Percentiles rank a stretch among this genome's conserved stretches.
These are phyloP conservation scores for Pithys albifrons DNA, from an alignment of 2,113 vertebrate species.

Conservation along the genomic window DNA sequence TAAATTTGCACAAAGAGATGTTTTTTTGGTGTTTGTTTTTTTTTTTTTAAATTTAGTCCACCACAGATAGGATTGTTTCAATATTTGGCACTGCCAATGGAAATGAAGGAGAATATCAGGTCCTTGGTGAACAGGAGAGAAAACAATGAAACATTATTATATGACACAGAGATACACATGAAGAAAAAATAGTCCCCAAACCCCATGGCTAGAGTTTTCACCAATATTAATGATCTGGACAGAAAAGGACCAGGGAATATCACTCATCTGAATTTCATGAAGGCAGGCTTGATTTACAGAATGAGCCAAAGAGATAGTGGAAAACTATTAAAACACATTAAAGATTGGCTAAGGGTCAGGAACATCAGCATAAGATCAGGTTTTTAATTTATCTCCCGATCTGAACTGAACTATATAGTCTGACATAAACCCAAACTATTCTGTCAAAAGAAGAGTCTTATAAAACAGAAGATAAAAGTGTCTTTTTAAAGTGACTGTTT, in stretches of 20 bases:
- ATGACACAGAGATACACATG: background rate
- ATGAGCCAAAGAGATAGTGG: slow-evolving; percentile 3
- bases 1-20: background rate
- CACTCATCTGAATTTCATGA: slow-evolving; percentile 27
- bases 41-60: background rate
- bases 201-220: background rate
- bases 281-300: slow-evolving; percentile 39
- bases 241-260: background rate
- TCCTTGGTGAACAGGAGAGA: background rate
- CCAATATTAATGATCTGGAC: background rate
- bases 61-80: background rate
- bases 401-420: slow-evolving; percentile 1
- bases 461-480: background rate
- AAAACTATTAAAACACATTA: slow-evolving; percentile 40
- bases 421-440: background rate
- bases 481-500: background rate
- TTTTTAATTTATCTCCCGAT: slow-evolving; percentile 41
- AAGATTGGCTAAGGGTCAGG: slow-evolving; percentile 25
- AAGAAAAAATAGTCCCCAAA: background rate
- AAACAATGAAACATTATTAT: background rate
- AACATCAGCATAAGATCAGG: slow-evolving; percentile 9
- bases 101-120: background rate
- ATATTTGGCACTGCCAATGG: background rate
- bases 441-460: background rate
- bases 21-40: no score